These are phyloP conservation scores for Pachypeltis micranthus DNA, from an alignment of 1,140 invertebrate genomes.

Conservation along the genomic window DNA sequence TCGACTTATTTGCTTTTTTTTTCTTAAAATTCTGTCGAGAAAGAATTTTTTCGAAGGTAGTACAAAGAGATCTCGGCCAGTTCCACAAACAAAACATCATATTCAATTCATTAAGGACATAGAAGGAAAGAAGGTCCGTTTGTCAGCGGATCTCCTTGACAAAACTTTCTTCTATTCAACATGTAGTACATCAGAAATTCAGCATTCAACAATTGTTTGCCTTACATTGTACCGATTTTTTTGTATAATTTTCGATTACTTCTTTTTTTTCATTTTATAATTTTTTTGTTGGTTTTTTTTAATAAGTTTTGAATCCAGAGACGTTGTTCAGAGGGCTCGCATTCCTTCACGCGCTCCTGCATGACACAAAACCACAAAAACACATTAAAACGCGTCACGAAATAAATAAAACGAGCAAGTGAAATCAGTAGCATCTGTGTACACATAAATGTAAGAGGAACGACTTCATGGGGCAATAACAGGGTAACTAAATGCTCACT, in stretches of 20 bases:
- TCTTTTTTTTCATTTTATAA: background rate
- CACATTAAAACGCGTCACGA: too few species aligned
- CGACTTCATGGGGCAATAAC: background rate
- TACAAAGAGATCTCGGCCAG: too few species aligned
- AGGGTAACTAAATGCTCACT: background rate
- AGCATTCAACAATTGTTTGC: background rate
- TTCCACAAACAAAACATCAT: too few species aligned
- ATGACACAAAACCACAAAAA: too few species aligned
- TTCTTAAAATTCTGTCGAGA: too few species aligned
- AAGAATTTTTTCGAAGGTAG: too few species aligned
- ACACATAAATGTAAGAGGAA: background rate
- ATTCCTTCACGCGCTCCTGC: background rate
- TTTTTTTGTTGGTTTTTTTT: background rate
- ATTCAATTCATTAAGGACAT: too few species aligned
- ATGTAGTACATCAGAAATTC: background rate
- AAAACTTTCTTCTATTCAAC: slow-evolving; percentile 8
- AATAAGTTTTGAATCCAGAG: too few species aligned
- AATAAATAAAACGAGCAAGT: background rate
- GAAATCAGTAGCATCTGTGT: background rate
- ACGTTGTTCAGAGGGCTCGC: background rate
- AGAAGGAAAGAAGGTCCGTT: too few species aligned
- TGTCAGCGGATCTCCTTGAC: too few species aligned
- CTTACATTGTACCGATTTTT: background rate
- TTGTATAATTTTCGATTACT: background rate
- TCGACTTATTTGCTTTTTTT: too few species aligned